Evolutionary conservation across 2,888 invertebrate species (phyloP).

Genomic region (Aelia acuminata): DNA sequence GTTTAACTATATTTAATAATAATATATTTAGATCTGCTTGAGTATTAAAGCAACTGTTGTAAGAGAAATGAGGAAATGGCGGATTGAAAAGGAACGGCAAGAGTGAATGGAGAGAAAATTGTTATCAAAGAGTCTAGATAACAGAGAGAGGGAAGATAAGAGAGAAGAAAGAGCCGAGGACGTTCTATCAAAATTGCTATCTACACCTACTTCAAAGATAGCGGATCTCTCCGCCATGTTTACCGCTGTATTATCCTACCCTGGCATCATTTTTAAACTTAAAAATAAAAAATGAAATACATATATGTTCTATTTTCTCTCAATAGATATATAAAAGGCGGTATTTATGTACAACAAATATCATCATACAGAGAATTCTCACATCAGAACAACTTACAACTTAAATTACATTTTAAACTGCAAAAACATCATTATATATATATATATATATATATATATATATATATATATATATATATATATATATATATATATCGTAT

Average conservation of each 20-base stretch:
- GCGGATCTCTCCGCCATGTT: constrained; percentile 23
- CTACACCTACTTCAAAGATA: constrained; percentile 47
- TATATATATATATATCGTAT: too few species aligned
- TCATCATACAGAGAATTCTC: too few species aligned
- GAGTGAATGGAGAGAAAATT: constrained; percentile 42
- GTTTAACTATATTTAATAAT: neutral
- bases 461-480: too few species aligned
- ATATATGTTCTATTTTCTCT: too few species aligned
- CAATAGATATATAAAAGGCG: too few species aligned
- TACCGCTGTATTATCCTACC: neutral
- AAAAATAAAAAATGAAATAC: too few species aligned
- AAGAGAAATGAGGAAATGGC: neutral
- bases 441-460: too few species aligned
- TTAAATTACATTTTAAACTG: too few species aligned
- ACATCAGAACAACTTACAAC: too few species aligned
- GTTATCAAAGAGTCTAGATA: constrained; percentile 37
- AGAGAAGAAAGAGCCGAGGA: constrained; percentile 25
- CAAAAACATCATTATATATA: too few species aligned
- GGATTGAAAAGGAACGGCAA: constrained; percentile 29
- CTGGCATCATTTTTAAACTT: neutral
- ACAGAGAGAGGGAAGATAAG: constrained; percentile 29
- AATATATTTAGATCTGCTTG: neutral
- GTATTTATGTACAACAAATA: too few species aligned
- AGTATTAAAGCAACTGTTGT: neutral
- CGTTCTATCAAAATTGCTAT: constrained; percentile 48